Evolutionary conservation across 2,797 vertebrate genomes (phyloP).

Genomic region (Distichodus sexfasciatus): DNA sequence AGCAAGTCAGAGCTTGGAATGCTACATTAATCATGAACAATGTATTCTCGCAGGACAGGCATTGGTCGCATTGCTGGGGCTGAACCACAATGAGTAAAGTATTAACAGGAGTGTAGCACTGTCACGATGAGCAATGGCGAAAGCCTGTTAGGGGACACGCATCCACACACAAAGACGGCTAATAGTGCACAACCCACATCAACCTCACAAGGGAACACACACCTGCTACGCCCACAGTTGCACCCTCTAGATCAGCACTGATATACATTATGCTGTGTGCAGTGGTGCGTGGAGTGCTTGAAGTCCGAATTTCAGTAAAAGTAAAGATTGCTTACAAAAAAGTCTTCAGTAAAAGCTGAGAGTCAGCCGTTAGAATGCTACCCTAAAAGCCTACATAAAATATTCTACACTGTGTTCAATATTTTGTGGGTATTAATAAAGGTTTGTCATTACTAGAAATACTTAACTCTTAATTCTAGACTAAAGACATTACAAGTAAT

Average conservation of each 20-base stretch:
- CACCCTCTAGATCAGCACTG: not conserved
- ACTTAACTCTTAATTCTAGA: no score
- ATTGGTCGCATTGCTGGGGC: conserved; percentile 24
- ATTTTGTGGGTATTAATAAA: no score
- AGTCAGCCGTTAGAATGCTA: no score
- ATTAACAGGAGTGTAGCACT: conserved; percentile 42
- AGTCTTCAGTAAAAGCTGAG: no score
- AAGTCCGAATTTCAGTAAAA: no score
- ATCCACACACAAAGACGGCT: conserved; percentile 8
- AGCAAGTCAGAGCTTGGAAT: conserved; percentile 30
- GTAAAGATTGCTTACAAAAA: no score
- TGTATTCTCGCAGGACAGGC: conserved; percentile 38
- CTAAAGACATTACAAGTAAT: no score
- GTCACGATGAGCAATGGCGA: conserved; percentile 43
- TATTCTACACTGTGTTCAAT: no score
- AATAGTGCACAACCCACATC: conserved; percentile 11
- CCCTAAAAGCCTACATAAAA: no score
- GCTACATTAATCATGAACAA: conserved; percentile 48
- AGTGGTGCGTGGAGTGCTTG: no score
- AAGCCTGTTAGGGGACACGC: conserved; percentile 31
- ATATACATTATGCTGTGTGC: not conserved
- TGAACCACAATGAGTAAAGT: conserved; percentile 41
- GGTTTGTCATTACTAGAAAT: no score
- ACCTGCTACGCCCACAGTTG: conserved; percentile 7
- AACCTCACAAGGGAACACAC: not conserved